phyloP scores from a whole-genome alignment of 2,113 vertebrate genomes.

The Macrotus californicus region DNA sequence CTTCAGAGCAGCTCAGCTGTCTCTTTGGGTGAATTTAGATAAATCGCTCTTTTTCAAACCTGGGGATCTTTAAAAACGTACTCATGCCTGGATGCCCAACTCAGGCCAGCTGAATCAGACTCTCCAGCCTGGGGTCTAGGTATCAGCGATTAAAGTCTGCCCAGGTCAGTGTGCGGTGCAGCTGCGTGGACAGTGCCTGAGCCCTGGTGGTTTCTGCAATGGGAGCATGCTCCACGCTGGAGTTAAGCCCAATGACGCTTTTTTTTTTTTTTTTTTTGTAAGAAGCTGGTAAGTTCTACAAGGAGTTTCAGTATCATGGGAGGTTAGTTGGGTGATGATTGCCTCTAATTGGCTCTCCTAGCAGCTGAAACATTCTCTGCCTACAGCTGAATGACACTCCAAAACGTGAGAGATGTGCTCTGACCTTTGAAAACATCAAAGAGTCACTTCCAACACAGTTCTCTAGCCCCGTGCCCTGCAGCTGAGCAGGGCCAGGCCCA shows the following conservation, averaged over 20 bases:
- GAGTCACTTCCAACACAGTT: constrained; percentile 36
- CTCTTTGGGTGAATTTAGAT: not conserved
- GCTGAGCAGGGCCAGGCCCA: constrained; percentile 19
- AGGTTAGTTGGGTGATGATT: constrained; percentile 68
- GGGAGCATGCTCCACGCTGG: not conserved
- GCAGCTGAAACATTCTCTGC: constrained; percentile 49
- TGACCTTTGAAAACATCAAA: constrained; percentile 70
- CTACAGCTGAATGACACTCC: constrained; percentile 55
- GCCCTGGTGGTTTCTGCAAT: not conserved
- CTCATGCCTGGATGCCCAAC: not conserved
- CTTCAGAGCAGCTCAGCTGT: not conserved
- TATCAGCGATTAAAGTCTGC: not conserved
- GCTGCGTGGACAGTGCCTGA: not conserved
- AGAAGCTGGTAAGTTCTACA: constrained; percentile 61
- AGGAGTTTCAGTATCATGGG: constrained; percentile 59
- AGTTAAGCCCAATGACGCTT: not conserved
- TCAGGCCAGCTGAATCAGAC: not conserved
- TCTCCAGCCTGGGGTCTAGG: not conserved
- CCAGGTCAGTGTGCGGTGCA: not conserved
- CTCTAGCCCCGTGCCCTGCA: constrained; percentile 14
- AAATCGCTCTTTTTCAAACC: not conserved
- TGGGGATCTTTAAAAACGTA: not conserved
- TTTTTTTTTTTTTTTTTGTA: constrained; percentile 12
- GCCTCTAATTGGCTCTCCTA: constrained; percentile 64
- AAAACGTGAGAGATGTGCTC: constrained; percentile 38